Evolutionary conservation across 1,140 invertebrate genomes (phyloP), one percentile per base, ranked within the genome.

Genomic region (Drosophila auraria): DNA sequence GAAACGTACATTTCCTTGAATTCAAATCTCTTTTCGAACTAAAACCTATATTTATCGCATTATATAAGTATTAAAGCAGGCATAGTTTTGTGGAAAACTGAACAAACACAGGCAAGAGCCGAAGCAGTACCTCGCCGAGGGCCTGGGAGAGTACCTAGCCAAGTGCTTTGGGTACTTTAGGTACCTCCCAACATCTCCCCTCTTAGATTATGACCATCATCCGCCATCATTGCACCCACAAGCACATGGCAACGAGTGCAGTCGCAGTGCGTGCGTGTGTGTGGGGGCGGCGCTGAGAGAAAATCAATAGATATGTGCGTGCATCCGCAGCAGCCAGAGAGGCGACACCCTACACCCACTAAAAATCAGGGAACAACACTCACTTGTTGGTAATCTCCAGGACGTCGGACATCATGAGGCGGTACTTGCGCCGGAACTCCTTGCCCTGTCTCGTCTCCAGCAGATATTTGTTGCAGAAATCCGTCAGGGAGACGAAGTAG

Each of bases 341-440:
- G 38, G 17, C 20, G 11, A 20, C 5, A 36, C 30, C 30, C n/a
- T 12, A 23, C 53, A 38, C 12, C 20, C 20, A 6, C 36, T 25
- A 14, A 36, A 36, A 33, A 2, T 15, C 8, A 38, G 6, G 7
- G 15, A 38, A 12, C 36, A 4, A 40, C 45, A 94, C 95, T 94
- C 87, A 96, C 95, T 96, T 96, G 93, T 96, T 96, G 58, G 94
- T 95, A 80, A 96, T 96, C 86, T 96, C 95, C 59, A 95, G 92
- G 11, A 95, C 95, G 77, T 96, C 95, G 50, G 94, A 94, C 73
- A 94, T 93, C 74, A 94, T 94, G 3, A 96, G 93, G 38, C 94
- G 93, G 91, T 95, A 95, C 78, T 95, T 95, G 78, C 94, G 94
- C 1, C 94, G 89, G 59, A 95, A 93, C 17, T 94, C 93, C 20